Conservation (phyloP, 2,797 vertebrate genomes). For the Mallotus villosus region DNA sequence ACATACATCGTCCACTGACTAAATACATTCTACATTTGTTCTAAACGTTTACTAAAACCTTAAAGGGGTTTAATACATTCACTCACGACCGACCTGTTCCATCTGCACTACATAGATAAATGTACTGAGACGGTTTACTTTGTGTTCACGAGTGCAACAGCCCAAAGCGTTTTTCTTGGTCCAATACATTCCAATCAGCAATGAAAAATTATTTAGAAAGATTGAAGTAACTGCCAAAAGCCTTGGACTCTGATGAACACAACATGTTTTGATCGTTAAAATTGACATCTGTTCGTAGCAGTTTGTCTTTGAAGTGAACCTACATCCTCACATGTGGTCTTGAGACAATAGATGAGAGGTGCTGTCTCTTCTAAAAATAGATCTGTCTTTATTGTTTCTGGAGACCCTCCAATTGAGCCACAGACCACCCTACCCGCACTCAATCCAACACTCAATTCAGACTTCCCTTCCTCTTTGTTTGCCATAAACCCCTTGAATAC, state of each 20-base stretch:
- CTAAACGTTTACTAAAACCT: too few relatives aligned
- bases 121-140: too few relatives aligned
- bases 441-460: background rate
- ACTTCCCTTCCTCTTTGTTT: background rate
- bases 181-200: too few relatives aligned
- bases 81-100: too few relatives aligned
- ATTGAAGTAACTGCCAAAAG: background rate
- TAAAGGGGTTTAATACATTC: too few relatives aligned
- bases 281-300: background rate
- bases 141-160: too few relatives aligned
- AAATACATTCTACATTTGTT: too few relatives aligned
- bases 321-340: background rate
- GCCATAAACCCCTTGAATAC: background rate
- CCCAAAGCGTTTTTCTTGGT: too few relatives aligned
- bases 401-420: constrained; percentile 11
- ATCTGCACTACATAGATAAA: too few relatives aligned
- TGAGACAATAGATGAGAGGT: constrained; percentile 7
- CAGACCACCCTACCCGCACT: constrained; percentile 6
- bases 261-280: background rate
- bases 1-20: too few relatives aligned
- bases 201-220: background rate
- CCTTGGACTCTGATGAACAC: background rate
- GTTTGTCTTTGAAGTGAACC: constrained; percentile 6
- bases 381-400: constrained; percentile 16
- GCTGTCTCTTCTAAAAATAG: constrained; percentile 12